A percentile compares a stretch with the other conserved stretches of the same genome.
These are phyloP conservation scores for Astreopora myriophthalma DNA, from an alignment of 64 coral and sea anemone genomes.

Conservation along the genomic window DNA sequence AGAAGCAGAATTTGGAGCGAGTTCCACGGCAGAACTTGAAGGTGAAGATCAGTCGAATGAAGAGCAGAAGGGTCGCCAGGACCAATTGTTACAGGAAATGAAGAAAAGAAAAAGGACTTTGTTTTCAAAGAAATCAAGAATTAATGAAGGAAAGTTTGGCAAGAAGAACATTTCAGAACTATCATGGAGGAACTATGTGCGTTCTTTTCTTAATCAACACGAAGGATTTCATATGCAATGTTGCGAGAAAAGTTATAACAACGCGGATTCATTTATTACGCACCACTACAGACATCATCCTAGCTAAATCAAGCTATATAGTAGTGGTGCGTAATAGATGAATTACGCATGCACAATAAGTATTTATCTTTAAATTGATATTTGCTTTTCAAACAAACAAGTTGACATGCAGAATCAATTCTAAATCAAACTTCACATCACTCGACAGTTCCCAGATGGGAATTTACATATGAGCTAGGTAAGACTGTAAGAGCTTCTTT, in stretches of 20 bases:
- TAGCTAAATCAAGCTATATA: too few species aligned
- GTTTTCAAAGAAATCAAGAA: not conserved
- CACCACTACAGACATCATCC: slow-evolving; percentile 30
- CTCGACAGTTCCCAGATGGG: too few species aligned
- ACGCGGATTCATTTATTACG: slow-evolving; percentile 9
- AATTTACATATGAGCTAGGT: too few species aligned
- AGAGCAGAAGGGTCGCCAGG: not conserved
- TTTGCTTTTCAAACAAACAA: too few species aligned
- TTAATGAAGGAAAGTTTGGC: not conserved
- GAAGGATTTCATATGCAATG: slow-evolving; percentile 7
- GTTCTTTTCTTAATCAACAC: slow-evolving; percentile 25
- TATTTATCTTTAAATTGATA: too few species aligned
- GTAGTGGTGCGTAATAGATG: too few species aligned
- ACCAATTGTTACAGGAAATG: not conserved
- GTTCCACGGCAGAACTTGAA: not conserved
- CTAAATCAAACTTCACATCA: too few species aligned
- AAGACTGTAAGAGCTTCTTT: too few species aligned
- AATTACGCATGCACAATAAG: too few species aligned
- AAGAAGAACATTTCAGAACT: slow-evolving; percentile 5
- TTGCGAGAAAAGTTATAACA: slow-evolving; percentile 26
- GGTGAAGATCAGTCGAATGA: not conserved
- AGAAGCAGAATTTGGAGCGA: not conserved
- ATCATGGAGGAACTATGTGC: slow-evolving; percentile 34
- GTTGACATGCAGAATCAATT: too few species aligned
- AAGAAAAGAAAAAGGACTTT: not conserved